Evolutionary conservation across 2,888 invertebrate species (phyloP).

Genomic region (Lamellibrachia columna): DNA sequence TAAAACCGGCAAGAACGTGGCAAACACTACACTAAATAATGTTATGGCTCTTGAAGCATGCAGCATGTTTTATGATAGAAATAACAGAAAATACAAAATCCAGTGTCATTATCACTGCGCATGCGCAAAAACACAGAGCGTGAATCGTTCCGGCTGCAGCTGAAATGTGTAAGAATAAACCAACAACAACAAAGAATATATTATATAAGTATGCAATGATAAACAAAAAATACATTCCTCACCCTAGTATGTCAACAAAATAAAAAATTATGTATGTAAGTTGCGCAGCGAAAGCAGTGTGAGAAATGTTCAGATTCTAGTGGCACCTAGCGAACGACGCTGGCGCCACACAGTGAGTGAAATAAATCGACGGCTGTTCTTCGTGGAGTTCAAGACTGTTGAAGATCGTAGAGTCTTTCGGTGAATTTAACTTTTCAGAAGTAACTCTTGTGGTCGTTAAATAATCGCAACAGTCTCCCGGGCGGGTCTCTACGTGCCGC

Average conservation of each 20-base stretch:
- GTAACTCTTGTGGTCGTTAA: not conserved
- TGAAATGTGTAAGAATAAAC: slow-evolving; percentile 3
- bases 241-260: not conserved
- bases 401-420: not conserved
- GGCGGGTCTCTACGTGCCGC: not conserved
- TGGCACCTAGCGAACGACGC: not conserved
- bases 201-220: not conserved
- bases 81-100: not conserved
- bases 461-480: not conserved
- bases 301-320: not conserved
- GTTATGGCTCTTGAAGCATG: not conserved
- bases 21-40: slow-evolving; percentile 8
- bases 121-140: slow-evolving; percentile 9
- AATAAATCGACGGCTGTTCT: not conserved
- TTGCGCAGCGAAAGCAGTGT: not conserved
- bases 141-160: not conserved
- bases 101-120: not conserved
- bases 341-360: not conserved
- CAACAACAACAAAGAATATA: not conserved
- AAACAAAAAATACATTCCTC: not conserved
- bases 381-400: not conserved
- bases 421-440: not conserved
- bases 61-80: not conserved
- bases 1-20: slow-evolving; percentile 16
- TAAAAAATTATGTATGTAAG: not conserved